Base-by-base conservation (phyloP, 2,888 invertebrate genomes). In the Aspidiotus destructor region DNA sequence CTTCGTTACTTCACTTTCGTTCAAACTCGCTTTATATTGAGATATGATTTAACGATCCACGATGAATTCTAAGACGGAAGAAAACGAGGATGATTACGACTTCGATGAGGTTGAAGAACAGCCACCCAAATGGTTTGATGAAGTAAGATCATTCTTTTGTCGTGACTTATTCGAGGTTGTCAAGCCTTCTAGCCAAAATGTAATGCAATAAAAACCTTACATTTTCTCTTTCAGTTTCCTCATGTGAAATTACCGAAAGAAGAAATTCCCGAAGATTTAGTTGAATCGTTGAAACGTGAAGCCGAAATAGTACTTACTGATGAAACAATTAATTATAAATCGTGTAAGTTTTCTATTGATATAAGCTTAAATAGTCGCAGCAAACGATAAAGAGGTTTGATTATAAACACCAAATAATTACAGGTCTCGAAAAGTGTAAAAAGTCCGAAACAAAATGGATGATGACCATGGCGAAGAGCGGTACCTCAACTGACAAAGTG, bases 401-500 rank as follows among this genome's bases (percentile, higher is more conserved):
- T 57, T 15, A 1, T 3, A 41, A 61, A 8, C n/a, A 16, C 41
- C n/a, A 5, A n/a, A 13, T 41, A 52, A 15, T 62, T 69, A 11
- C 60, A 64, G 60, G 28, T 41, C 44, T 44, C 60, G 10, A 10
- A 8, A 58, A 65, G 16, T 54, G 55, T 71, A 65, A 71, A 70
- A 68, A 81, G 82, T 42, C 83, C 85, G 0, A 86, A 88, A 73
- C 84, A 83, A 73, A 81, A 84, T 92, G 92, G 92, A 84, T 91
- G 71, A 83, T 85, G 73, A 88, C 87, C 2, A 84, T 93, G 10
- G 79, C 92, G 73, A 81, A 84, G 11, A 87, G 86, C 73, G 95
- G 95, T 72, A 92, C 93, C 0, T 82, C 86, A 0, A 84, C 86
- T 0, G 95, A 95, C 78, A 89, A 88, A 79, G 84, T 92, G 70